Evolutionary conservation across 2,888 invertebrate species (phyloP), one percentile per base, ranked within the genome.

Genomic region (Piscicola geometra): DNA sequence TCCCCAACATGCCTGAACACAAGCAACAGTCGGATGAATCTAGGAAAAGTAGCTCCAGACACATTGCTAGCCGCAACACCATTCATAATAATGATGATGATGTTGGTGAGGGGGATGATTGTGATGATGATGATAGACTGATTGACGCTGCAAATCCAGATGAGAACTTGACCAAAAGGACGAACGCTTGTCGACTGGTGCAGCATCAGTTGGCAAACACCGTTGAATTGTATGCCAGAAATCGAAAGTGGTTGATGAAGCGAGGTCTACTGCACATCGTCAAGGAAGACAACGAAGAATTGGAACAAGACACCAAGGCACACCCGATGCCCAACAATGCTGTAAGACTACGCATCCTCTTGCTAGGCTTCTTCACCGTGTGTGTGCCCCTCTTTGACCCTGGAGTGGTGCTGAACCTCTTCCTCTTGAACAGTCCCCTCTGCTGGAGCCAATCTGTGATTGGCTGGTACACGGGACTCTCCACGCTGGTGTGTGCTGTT

Each of bases 401-500:
- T 18, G 15, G n/a, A 56, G 32, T 41, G 64, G 41, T 75, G 25
- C n/a, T 71, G 76, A 71, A 50, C 0, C 71, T 76, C 25, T 76
- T 64, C 30, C 18, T 52, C 41, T 36, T 76, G 36, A 76, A 76
- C 71, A 66, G 32, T 25, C 76, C 76, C 25, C 71, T 76, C 9
- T 71, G 76, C 47, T 76, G 76, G 76, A 36, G 25, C 21, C 41
- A 50, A n/a, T 21, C 36, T 18, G 41, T 33, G n/a, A 76, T 76
- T 41, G 76, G 76, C 15, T 28, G 36, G n/a, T 76, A 76, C 50
- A 71, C 76, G 5, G 66, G 76, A 15, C 28, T 76, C 30, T 36
- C 56, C 15, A 67, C 56, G 15, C 35, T 36, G 3, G 71, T 64
- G 50, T 47, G 36, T 3, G 71, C 71, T 0, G 30, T 70, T 1